Evolutionary conservation across 1,140 invertebrate genomes (phyloP).

Genomic region (Adelges cooleyi): DNA sequence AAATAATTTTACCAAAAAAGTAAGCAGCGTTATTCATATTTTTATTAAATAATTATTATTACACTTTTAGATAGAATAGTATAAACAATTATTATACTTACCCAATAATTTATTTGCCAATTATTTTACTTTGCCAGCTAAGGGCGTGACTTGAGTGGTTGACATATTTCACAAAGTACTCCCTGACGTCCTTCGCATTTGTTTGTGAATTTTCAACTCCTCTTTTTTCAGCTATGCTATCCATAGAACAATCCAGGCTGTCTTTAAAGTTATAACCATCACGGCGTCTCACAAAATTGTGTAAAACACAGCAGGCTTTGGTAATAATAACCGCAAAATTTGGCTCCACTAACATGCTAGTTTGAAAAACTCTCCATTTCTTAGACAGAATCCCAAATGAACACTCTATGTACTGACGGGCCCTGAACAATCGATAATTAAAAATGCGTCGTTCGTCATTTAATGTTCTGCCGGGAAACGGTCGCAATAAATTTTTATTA

Average conservation of each 20-base stretch:
- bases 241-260: constrained; percentile 13
- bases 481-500: constrained; percentile 35
- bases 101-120: too few relatives aligned
- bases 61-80: too few relatives aligned
- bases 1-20: too few relatives aligned
- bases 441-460: constrained; percentile 34
- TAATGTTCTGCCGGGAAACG: constrained; percentile 29
- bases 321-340: constrained; percentile 31
- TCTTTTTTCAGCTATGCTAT: constrained; percentile 7
- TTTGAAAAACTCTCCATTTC: constrained; percentile 32
- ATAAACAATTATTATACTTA: too few relatives aligned
- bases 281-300: constrained; percentile 33
- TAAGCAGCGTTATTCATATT: too few relatives aligned
- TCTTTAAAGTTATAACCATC: constrained; percentile 32
- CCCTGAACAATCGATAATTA: constrained; percentile 36
- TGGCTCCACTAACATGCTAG: constrained; percentile 30
- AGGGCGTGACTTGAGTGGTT: too few relatives aligned
- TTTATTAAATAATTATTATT: too few relatives aligned
- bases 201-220: background rate
- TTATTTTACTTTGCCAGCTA: too few relatives aligned
- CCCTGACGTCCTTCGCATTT: constrained; percentile 1
- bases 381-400: constrained; percentile 38
- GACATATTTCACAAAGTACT: too few relatives aligned
- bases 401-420: constrained; percentile 38
- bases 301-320: constrained; percentile 34